phyloP scores from a whole-genome alignment of 2,888 invertebrate genomes.

The Caenorhabditis becei region DNA sequence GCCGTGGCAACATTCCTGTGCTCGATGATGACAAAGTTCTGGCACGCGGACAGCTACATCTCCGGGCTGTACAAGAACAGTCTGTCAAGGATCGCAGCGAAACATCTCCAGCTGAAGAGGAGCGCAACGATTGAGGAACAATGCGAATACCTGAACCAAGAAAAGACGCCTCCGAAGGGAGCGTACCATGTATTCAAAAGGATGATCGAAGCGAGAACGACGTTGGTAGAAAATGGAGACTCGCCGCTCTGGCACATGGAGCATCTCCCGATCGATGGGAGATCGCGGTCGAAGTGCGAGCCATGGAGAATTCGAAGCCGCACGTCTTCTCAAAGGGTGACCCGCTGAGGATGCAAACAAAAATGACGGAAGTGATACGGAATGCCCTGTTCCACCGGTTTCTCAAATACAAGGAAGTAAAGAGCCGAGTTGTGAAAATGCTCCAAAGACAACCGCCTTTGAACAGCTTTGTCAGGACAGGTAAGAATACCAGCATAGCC shows the following conservation, averaged over 20 bases:
- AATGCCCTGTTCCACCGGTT: not conserved
- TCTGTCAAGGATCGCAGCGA: not conserved
- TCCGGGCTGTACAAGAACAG: not conserved
- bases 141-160: not conserved
- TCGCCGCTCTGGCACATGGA: not conserved
- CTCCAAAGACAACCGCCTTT: not conserved
- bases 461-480: conserved; percentile 4
- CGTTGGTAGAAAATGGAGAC: not conserved
- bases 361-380: not conserved
- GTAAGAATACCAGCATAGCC: not conserved
- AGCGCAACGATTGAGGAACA: not conserved
- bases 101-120: not conserved
- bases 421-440: conserved; percentile 1
- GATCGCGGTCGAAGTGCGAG: not conserved
- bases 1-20: not conserved
- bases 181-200: not conserved
- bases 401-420: not conserved
- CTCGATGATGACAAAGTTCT: not conserved
- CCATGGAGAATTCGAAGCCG: not conserved
- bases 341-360: not conserved
- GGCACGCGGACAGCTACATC: not conserved
- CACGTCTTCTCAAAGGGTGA: not conserved
- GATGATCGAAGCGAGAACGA: not conserved
- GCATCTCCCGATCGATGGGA: not conserved
- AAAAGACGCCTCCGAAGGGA: not conserved